A percentile compares a stretch with the other conserved stretches of the same genome.
Conservation (phyloP, 2,113 vertebrate genomes). For the Trichomycterus rosablanca region DNA sequence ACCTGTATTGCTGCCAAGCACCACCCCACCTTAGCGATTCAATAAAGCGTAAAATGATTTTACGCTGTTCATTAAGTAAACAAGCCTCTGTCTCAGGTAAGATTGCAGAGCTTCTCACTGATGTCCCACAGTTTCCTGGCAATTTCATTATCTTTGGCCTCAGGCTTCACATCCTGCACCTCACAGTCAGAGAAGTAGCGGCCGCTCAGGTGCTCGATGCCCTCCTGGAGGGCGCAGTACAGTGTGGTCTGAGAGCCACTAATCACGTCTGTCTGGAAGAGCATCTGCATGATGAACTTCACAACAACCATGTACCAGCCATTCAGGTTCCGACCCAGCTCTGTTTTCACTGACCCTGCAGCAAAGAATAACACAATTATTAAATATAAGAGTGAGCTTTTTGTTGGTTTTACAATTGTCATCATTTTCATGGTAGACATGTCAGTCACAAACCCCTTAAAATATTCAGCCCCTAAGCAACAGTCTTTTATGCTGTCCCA, state of each 20-base stretch:
- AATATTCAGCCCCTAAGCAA: too few species aligned
- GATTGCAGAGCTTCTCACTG: not conserved
- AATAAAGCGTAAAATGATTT: too few species aligned
- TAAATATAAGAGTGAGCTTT: too few species aligned
- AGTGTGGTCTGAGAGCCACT: slow-evolving; percentile 2
- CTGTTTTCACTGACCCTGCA: slow-evolving; percentile 27
- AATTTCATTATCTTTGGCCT: not conserved
- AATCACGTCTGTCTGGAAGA: not conserved
- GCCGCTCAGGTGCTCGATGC: not conserved
- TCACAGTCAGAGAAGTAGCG: slow-evolving; percentile 2
- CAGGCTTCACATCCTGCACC: not conserved
- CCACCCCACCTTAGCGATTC: too few species aligned
- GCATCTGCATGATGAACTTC: not conserved
- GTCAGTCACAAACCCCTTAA: too few species aligned
- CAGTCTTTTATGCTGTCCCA: too few species aligned
- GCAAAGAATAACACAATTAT: not conserved
- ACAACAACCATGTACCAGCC: not conserved
- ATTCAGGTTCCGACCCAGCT: slow-evolving; percentile 11
- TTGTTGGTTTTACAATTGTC: too few species aligned
- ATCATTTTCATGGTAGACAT: too few species aligned
- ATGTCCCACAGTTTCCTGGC: not conserved
- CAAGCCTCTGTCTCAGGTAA: not conserved
- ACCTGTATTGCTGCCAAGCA: too few species aligned
- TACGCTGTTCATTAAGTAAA: too few species aligned
- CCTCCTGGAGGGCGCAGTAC: not conserved